phyloP scores from a whole-genome alignment of 2,888 invertebrate genomes.

The Heliconius erato region DNA sequence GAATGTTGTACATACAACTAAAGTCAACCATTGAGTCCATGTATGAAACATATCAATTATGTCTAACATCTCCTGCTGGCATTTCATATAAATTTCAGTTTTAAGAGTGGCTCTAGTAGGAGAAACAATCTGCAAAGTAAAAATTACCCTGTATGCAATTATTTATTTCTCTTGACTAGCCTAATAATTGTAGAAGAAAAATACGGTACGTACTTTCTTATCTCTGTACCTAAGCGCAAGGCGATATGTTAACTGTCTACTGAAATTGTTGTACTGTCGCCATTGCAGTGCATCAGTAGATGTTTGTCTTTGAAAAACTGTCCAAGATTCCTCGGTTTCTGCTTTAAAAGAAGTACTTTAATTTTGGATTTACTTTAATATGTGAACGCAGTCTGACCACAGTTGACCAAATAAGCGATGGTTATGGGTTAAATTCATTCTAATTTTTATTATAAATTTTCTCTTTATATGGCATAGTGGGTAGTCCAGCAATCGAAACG shows the following conservation, averaged over 20 bases:
- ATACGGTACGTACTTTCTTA: constrained; percentile 65
- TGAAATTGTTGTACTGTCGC: constrained; percentile 78
- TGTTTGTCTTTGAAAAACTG: constrained; percentile 65
- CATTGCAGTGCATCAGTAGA: constrained; percentile 74
- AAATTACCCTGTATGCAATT: background rate
- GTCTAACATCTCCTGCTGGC: constrained; percentile 72
- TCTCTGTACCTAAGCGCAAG: constrained; percentile 70
- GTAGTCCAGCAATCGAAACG: too few species aligned
- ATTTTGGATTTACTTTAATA: background rate
- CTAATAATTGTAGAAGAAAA: background rate
- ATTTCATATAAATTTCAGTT: constrained; percentile 66
- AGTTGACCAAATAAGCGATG: background rate
- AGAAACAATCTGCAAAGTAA: constrained; percentile 66
- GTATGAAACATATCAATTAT: constrained; percentile 74
- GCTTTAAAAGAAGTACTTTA: constrained; percentile 42
- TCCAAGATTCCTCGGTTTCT: constrained; percentile 64
- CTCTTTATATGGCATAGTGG: too few species aligned
- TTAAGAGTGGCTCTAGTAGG: constrained; percentile 67
- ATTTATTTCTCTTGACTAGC: background rate
- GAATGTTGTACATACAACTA: constrained; percentile 63
- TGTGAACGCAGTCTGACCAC: background rate
- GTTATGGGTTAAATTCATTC: background rate
- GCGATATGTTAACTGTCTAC: constrained; percentile 68
- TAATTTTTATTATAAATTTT: too few species aligned
- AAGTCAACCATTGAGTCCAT: constrained; percentile 77